phyloP scores from a whole-genome alignment of 2,113 vertebrate genomes.

The Pan troglodytes region NHGRI_mPanTro3-v2.1_pri NC_072398.2:3355501-3356000 shows the following conservation, averaged over 20 bases:
- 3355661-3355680: neutral
- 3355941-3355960: neutral
- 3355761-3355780: neutral
- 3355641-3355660: neutral
- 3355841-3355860: neutral
- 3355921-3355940: neutral
- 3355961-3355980: neutral
- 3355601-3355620: neutral
- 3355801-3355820: neutral
- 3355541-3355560: neutral
- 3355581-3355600: neutral
- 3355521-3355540: neutral
- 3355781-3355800: neutral
- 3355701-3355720: neutral
- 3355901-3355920: neutral
- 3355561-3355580: neutral
- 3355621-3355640: neutral
- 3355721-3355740: neutral
- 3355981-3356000: neutral
- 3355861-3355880: neutral
- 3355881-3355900: neutral
- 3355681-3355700: neutral
- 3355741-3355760: neutral
- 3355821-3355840: neutral
- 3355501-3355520: accelerated